Evolutionary conservation across 2,888 invertebrate genomes (phyloP).

Genomic region (Drosophila neotestacea): DNA sequence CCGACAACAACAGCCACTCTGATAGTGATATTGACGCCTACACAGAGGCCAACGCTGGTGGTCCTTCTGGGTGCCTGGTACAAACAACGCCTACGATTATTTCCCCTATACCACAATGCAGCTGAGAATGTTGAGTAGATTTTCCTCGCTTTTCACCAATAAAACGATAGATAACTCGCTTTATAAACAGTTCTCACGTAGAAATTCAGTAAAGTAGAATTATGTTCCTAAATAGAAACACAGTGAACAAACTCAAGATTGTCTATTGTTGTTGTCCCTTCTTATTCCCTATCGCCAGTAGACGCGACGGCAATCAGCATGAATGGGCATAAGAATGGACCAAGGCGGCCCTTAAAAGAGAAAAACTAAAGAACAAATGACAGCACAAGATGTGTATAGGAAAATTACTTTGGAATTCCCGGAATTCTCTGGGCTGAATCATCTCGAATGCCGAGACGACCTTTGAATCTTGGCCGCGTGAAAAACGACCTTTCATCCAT

Average conservation of each 20-base stretch:
- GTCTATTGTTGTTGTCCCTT: conserved; percentile 42
- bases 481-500: conserved; percentile 80
- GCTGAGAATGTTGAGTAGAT: conserved; percentile 40
- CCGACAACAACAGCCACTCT: background rate
- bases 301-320: conserved; percentile 73
- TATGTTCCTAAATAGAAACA: conserved; percentile 34
- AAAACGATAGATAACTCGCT: conserved; percentile 67
- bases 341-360: conserved; percentile 58
- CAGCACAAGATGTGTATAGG: conserved; percentile 40
- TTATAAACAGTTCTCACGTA: conserved; percentile 71
- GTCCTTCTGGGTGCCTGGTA: conserved; percentile 38
- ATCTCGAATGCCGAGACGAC: conserved; percentile 67
- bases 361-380: conserved; percentile 30
- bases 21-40: conserved; percentile 35
- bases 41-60: conserved; percentile 47
- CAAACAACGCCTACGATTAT: conserved; percentile 51
- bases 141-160: conserved; percentile 67
- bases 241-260: conserved; percentile 21
- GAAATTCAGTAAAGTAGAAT: conserved; percentile 30
- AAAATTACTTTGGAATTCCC: conserved; percentile 76
- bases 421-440: conserved; percentile 75
- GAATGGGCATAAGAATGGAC: conserved; percentile 61
- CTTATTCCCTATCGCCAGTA: conserved; percentile 57
- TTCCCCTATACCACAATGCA: conserved; percentile 25
- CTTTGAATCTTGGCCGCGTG: conserved; percentile 74